Conservation (phyloP, 2,113 vertebrate genomes). For the Triplophysa rosa region DNA sequence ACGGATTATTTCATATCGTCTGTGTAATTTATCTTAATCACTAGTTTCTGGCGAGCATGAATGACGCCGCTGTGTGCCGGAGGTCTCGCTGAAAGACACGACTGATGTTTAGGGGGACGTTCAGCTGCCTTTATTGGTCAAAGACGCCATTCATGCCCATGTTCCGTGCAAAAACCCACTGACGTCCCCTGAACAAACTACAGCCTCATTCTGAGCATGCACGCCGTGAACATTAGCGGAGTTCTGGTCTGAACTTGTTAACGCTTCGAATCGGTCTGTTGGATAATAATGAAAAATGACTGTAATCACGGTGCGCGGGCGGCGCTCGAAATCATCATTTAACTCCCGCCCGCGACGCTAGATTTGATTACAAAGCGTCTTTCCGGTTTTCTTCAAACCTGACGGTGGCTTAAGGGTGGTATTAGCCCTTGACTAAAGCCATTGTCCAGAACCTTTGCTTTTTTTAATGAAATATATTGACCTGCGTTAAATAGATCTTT, state of each 20-base stretch:
- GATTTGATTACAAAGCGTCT: conserved; percentile 38
- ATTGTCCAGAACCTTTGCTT: neutral
- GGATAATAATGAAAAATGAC: conserved; percentile 52
- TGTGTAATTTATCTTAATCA: conserved; percentile 8
- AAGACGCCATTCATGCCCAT: conserved; percentile 18
- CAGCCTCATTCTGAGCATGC: neutral
- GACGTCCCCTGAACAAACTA: conserved; percentile 1
- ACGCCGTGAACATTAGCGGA: conserved; percentile 28
- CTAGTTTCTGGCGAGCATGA: neutral
- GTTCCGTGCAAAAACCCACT: neutral
- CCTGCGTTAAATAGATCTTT: conserved; percentile 15
- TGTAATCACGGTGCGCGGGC: conserved; percentile 44
- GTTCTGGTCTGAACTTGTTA: conserved; percentile 43
- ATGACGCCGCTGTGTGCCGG: neutral
- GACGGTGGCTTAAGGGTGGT: neutral
- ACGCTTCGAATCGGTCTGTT: conserved; percentile 37
- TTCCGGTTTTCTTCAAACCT: conserved; percentile 18
- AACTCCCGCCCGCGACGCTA: conserved; percentile 13
- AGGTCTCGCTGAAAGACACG: neutral
- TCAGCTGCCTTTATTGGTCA: conserved; percentile 22
- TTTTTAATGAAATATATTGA: conserved; percentile 37
- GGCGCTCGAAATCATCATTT: conserved; percentile 38
- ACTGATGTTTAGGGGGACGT: neutral
- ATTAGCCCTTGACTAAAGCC: conserved; percentile 3
- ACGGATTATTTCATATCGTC: neutral